A percentile compares a stretch with the other conserved stretches of the same genome.
Evolutionary conservation across 2,888 invertebrate species (phyloP).

Genomic region (Stictocephala bisonia): DNA sequence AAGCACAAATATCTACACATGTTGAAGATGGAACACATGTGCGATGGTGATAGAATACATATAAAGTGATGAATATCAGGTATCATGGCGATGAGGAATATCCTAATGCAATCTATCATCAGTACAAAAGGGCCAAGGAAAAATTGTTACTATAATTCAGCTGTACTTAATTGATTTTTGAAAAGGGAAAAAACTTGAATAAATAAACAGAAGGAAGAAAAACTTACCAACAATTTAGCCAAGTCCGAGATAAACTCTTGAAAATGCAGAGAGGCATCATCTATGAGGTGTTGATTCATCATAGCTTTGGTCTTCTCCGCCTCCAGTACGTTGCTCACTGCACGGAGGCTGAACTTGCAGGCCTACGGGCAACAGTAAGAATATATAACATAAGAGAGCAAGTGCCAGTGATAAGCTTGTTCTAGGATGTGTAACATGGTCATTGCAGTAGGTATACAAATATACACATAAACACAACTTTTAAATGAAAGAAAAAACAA

Average conservation of each 20-base stretch:
- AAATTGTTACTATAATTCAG: too few species aligned
- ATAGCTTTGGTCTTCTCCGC: constrained; percentile 77
- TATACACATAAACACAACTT: too few species aligned
- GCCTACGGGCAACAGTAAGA: constrained; percentile 68
- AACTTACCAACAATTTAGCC: constrained; percentile 69
- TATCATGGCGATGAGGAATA: too few species aligned
- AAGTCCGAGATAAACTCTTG: constrained; percentile 80
- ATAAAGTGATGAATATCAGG: too few species aligned
- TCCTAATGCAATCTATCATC: too few species aligned
- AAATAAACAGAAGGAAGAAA: too few species aligned
- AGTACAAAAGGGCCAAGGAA: too few species aligned
- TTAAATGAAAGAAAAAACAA: too few species aligned
- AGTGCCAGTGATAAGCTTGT: constrained; percentile 9
- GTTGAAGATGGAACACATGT: too few species aligned
- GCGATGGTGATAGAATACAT: too few species aligned
- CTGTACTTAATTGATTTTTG: too few species aligned
- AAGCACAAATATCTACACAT: too few species aligned
- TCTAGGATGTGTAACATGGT: constrained; percentile 28
- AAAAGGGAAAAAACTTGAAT: background rate
- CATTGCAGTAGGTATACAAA: constrained; percentile 35
- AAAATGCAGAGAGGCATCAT: constrained; percentile 79
- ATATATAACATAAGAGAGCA: constrained; percentile 3
- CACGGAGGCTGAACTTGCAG: constrained; percentile 81
- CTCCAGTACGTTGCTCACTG: constrained; percentile 77
- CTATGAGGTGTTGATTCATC: constrained; percentile 81